These are phyloP conservation scores for Platysternon megacephalum DNA, from an alignment of 2,113 vertebrate species.

Conservation along the genomic window DNA sequence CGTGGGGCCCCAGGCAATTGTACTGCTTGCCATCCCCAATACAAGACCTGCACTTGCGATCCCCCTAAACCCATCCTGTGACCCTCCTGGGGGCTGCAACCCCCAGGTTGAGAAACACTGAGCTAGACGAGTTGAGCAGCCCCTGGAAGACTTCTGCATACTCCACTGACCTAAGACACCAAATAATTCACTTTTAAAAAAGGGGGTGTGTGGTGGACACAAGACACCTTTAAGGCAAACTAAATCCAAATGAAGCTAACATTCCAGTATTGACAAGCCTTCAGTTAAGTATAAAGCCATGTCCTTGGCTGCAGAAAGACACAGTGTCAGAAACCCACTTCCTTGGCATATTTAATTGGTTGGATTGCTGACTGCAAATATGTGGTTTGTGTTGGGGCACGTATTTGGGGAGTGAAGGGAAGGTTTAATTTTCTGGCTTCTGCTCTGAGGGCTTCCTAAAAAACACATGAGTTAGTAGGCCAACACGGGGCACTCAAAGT, in stretches of 20 bases:
- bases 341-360: background rate
- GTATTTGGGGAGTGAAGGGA: background rate
- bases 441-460: background rate
- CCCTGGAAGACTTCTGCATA: no score
- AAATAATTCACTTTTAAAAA: background rate
- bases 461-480: background rate
- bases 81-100: no score
- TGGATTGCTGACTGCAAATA: background rate
- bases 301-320: background rate
- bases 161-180: background rate
- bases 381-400: background rate
- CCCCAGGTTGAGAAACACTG: no score
- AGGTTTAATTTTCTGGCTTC: background rate
- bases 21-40: no score
- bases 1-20: no score
- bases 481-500: accelerated
- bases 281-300: background rate
- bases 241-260: background rate
- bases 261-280: background rate
- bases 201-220: background rate
- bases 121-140: no score
- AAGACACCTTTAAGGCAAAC: background rate
- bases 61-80: no score
- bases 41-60: no score
- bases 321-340: background rate